These are phyloP conservation scores for Microplitis demolitor DNA, from an alignment of 1,140 invertebrate genomes.

Conservation along the genomic window DNA sequence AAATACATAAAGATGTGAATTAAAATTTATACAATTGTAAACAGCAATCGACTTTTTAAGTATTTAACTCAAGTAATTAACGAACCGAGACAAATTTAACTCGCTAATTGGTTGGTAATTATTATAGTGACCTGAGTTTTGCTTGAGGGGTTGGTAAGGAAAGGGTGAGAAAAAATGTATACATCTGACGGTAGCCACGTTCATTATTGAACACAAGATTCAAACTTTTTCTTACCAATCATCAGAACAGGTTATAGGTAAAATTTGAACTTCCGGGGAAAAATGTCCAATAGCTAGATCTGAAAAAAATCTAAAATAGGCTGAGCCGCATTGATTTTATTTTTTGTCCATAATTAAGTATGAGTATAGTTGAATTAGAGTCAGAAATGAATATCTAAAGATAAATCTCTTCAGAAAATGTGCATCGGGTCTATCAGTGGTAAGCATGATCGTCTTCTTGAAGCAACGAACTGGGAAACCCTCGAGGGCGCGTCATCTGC, in stretches of 20 bases:
- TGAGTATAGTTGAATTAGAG: too few species aligned
- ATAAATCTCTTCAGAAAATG: background rate
- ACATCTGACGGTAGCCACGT: background rate
- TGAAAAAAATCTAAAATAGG: too few species aligned
- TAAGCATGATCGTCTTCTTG: constrained; percentile 3
- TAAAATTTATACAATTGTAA: background rate
- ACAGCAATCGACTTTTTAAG: constrained; percentile 29
- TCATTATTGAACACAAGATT: background rate
- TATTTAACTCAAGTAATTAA: constrained; percentile 57
- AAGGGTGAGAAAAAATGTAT: constrained; percentile 18
- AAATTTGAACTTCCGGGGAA: too few species aligned
- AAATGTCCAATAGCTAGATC: too few species aligned
- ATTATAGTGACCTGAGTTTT: constrained; percentile 49
- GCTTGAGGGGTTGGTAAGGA: constrained; percentile 2
- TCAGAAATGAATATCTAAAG: too few species aligned
- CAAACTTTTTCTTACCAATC: background rate
- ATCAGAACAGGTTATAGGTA: background rate
- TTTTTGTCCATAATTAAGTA: too few species aligned
- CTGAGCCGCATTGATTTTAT: too few species aligned
- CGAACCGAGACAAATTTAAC: constrained; percentile 51
- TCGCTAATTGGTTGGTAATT: constrained; percentile 58
- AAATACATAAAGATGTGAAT: constrained; percentile 27
- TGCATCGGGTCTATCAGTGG: background rate
- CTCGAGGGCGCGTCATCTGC: constrained; percentile 46
- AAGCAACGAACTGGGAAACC: constrained; percentile 27